Conservation (phyloP, 2,113 vertebrate genomes). For the Cyphomyrus plagiostoma region DNA sequence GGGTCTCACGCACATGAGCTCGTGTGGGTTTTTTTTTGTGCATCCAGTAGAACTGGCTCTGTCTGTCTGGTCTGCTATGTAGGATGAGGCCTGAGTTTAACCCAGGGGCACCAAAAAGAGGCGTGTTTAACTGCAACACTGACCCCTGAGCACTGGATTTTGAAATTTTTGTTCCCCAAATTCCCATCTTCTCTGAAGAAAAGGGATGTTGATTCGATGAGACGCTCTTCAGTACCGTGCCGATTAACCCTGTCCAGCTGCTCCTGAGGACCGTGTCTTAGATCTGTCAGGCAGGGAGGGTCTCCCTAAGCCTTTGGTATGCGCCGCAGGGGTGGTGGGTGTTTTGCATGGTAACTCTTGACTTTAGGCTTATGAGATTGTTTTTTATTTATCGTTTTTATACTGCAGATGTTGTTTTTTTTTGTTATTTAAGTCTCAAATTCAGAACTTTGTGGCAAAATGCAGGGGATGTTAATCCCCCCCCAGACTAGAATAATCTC, state of each 20-base stretch:
- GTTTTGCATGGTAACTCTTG: not conserved
- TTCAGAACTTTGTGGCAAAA: not conserved
- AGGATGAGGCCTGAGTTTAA: not conserved
- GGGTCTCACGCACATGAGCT: not conserved
- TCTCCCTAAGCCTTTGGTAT: conserved; percentile 49
- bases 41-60: not conserved
- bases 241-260: conserved; percentile 36
- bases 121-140: not conserved
- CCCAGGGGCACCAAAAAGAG: not conserved
- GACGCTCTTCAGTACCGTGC: conserved; percentile 35
- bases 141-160: not conserved
- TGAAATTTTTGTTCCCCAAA: not conserved
- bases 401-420: not conserved
- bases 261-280: conserved; percentile 44
- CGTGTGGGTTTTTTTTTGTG: not conserved
- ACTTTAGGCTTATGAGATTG: not conserved
- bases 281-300: conserved; percentile 33
- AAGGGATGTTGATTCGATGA: conserved; percentile 31
- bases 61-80: not conserved
- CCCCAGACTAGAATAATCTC: not conserved
- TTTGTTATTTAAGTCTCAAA: not conserved
- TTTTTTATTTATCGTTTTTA: not conserved
- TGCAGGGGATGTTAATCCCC: not conserved
- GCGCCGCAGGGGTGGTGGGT: conserved; percentile 18
- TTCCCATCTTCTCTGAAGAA: not conserved